A percentile compares a stretch with the other conserved stretches of the same genome.
phyloP scores from a whole-genome alignment of 2,888 invertebrate species.

The Mythimna lalbum region DNA sequence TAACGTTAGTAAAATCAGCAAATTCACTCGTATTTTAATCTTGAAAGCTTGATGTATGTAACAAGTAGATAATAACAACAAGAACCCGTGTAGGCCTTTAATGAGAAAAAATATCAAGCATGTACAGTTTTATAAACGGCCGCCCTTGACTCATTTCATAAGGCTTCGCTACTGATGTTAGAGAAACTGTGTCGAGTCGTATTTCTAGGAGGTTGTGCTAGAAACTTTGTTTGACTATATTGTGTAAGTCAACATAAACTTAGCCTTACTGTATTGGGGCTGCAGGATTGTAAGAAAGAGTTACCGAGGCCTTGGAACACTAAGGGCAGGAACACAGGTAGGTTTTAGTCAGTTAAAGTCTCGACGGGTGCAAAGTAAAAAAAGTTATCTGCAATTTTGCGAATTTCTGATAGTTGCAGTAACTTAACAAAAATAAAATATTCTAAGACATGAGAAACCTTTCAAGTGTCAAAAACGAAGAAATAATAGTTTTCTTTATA shows the following conservation, averaged over 20 bases:
- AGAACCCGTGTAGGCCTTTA: conserved; percentile 8
- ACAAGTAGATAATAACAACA: neutral
- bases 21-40: neutral
- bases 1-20: neutral
- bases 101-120: conserved; percentile 18
- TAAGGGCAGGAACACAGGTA: too few relatives aligned
- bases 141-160: conserved; percentile 36
- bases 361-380: too few relatives aligned
- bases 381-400: too few relatives aligned
- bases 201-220: conserved; percentile 10
- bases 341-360: too few relatives aligned
- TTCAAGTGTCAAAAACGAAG: too few relatives aligned
- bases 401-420: too few relatives aligned
- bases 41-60: neutral
- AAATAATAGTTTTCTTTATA: too few relatives aligned
- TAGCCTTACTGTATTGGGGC: neutral
- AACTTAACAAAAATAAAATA: too few relatives aligned
- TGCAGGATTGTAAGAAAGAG: too few relatives aligned
- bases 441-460: too few relatives aligned
- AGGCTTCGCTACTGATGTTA: conserved; percentile 29
- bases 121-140: conserved; percentile 3
- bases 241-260: neutral
- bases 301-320: too few relatives aligned
- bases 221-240: conserved; percentile 14
- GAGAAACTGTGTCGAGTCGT: conserved; percentile 3